These are phyloP conservation scores for Microtus pennsylvanicus DNA, from an alignment of 2,113 vertebrate species.

Conservation along the genomic window DNA sequence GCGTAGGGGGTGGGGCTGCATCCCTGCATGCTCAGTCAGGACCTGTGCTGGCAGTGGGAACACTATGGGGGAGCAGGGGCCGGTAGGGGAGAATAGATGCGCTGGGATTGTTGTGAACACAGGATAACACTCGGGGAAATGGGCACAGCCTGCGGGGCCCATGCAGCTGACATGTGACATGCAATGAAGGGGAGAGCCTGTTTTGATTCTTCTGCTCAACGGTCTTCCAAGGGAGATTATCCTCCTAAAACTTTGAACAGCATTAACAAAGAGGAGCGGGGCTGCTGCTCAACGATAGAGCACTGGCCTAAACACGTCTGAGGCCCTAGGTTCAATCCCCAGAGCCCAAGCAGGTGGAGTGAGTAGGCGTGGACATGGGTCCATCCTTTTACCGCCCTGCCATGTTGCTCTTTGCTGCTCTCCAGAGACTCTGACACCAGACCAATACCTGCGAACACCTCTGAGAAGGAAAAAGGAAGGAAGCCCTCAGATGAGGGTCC, in stretches of 20 bases:
- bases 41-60: not conserved
- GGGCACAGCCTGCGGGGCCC: not conserved
- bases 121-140: not conserved
- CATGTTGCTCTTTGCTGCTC: not conserved
- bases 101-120: not conserved
- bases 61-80: fast-evolving
- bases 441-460: not conserved
- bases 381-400: not conserved
- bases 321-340: not conserved
- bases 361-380: not conserved
- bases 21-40: not conserved
- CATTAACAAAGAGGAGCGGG: fast-evolving
- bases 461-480: not conserved
- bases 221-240: not conserved
- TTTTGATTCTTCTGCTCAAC: not conserved
- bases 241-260: not conserved
- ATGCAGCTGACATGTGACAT: not conserved
- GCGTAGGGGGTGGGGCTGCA: not conserved
- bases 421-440: not conserved
- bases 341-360: no score
- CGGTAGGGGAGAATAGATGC: fast-evolving
- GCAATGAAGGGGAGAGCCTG: fast-evolving
- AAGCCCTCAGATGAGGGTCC: not conserved
- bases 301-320: no score
- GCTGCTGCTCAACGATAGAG: not conserved